Base-by-base conservation (phyloP, 2,113 vertebrate species). In the Rhinoptilus africanus region DNA sequence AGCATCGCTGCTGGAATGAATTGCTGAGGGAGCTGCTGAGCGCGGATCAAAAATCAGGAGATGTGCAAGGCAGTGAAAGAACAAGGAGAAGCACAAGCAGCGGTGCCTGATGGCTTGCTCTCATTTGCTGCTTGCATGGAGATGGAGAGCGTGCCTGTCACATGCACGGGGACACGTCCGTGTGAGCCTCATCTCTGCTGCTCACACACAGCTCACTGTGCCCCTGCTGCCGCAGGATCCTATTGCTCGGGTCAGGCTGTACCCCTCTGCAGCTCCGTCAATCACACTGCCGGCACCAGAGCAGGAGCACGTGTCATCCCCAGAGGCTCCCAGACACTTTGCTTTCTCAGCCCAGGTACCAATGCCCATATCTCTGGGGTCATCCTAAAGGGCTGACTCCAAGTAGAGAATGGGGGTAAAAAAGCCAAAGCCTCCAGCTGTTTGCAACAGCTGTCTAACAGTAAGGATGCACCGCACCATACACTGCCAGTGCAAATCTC, bases 401-500 rank as follows among this genome's bases (percentile, higher is more conserved):
- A 56, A 73, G 62, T 9, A 76, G 41, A 83, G 37, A 69, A 86
- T 11, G 27, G 76, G 68, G 21, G 35, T 41, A 48, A 83, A 85
- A 71, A 76, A 67, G 48, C 34, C 37, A 34, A 83, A 50, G 30
- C 41, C 50, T 86, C 75, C 85, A 88, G 63, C 43, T 95, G 85
- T 88, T 95, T 88, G 57, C 34, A 81, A 79, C 43, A 63, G 26
- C 62, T 89, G 47, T 47, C 32, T 73, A 26, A 53, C 35, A 88
- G 53, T 48, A 41, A 83, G 27, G 16, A 22, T 45, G 34, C 13
- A 30, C 12, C 0, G 0, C 66, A 89, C 7, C 9, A 12, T n/a
- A 63, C 43, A 35, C 12, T 41, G n/a, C 32, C 37, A 21, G n/a
- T 39, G 48, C 27, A 63, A 81, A 66, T 24, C n/a, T 75, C 39